Evolutionary conservation across 1,140 invertebrate species (phyloP).

Genomic region (Chironomus tepperi): DNA sequence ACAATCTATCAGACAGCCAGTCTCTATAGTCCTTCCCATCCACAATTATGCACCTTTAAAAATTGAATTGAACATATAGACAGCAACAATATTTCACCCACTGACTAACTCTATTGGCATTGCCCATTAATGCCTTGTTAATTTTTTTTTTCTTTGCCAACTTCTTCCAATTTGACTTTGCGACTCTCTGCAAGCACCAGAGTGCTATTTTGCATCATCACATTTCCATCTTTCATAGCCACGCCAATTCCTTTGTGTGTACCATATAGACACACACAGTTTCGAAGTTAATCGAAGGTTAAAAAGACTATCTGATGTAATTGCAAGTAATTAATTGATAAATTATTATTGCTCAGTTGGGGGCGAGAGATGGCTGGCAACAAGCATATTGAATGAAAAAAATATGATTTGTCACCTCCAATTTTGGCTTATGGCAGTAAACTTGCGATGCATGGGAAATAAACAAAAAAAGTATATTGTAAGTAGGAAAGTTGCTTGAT

Average conservation of each 20-base stretch:
- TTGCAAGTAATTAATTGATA: slow-evolving; percentile 12
- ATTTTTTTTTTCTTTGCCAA: not conserved
- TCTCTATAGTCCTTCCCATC: no score
- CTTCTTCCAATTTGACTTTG: not conserved
- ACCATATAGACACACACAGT: not conserved
- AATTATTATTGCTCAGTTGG: not conserved
- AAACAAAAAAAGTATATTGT: not conserved
- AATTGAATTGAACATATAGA: not conserved
- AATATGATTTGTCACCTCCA: not conserved
- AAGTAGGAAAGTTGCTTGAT: not conserved
- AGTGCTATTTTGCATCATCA: not conserved
- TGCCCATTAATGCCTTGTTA: slow-evolving; percentile 22
- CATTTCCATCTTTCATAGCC: no score
- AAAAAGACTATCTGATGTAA: not conserved
- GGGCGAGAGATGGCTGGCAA: not conserved
- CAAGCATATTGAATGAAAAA: not conserved
- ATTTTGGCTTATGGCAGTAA: not conserved
- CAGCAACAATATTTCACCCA: slow-evolving; percentile 21
- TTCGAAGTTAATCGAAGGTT: not conserved
- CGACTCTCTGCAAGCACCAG: not conserved
- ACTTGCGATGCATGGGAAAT: not conserved
- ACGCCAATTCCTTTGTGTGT: no score
- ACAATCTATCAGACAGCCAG: no score
- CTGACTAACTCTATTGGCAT: not conserved
- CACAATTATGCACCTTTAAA: no score